phyloP scores from a whole-genome alignment of 2,888 invertebrate genomes.

The Elysia crispata region DNA sequence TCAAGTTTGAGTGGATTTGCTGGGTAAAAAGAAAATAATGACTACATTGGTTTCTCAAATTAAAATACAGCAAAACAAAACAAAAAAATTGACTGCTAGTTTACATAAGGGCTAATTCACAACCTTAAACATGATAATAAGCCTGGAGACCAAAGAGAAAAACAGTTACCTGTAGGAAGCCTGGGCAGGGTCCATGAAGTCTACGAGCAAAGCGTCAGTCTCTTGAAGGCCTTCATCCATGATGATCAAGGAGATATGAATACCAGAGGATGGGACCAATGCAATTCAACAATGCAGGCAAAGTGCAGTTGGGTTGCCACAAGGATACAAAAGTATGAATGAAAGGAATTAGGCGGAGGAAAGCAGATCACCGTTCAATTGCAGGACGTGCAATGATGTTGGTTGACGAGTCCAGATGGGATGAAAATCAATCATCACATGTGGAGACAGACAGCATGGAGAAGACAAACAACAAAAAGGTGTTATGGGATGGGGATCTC shows the following conservation, averaged over 20 bases:
- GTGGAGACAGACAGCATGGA: background rate
- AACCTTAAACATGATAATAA: no score
- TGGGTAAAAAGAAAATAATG: no score
- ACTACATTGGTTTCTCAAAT: no score
- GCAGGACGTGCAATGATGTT: background rate
- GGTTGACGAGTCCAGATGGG: background rate
- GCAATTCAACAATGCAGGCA: background rate
- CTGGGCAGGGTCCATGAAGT: conserved; percentile 43
- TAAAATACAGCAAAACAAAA: no score
- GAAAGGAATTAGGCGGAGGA: no score
- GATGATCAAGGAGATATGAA: background rate
- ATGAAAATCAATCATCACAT: no score
- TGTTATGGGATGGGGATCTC: background rate
- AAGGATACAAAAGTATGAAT: background rate
- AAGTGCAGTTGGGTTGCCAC: no score
- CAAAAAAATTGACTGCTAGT: no score
- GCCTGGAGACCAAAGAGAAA: no score
- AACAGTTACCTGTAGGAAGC: conserved; percentile 2
- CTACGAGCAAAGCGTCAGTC: conserved; percentile 50
- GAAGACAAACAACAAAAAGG: background rate
- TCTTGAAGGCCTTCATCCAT: conserved; percentile 15
- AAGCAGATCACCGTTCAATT: background rate
- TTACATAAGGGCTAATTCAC: no score
- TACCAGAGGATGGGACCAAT: background rate
- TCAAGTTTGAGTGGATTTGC: no score